Evolutionary conservation across 1,140 invertebrate genomes (phyloP).

Genomic region (Pseudomyrmex dendroicus): DNA sequence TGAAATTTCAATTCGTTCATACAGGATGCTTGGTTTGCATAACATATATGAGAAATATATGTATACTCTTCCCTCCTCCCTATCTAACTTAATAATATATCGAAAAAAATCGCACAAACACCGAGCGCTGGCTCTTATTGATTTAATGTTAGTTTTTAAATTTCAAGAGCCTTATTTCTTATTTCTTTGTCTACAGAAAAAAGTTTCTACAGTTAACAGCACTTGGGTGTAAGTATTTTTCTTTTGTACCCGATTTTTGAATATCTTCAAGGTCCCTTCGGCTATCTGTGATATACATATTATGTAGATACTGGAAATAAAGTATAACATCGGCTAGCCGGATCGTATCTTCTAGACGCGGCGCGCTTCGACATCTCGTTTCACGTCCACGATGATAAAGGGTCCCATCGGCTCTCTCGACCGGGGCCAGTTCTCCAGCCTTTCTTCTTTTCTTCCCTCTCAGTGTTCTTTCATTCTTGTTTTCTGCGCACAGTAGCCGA

Average conservation of each 20-base stretch:
- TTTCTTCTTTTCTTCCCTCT: not conserved
- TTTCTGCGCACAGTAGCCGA: conserved; percentile 59
- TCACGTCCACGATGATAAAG: conserved; percentile 63
- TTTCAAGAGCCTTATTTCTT: too few species aligned
- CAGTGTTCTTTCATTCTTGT: conserved; percentile 27
- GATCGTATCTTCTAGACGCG: conserved; percentile 18
- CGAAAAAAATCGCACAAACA: too few species aligned
- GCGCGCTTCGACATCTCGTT: conserved; percentile 63
- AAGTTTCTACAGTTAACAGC: not conserved
- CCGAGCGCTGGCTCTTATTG: too few species aligned
- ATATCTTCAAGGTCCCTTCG: not conserved
- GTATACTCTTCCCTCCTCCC: too few species aligned
- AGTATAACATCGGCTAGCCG: not conserved
- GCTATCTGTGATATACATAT: not conserved
- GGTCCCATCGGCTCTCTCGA: not conserved
- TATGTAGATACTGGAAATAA: not conserved
- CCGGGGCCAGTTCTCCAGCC: conserved; percentile 9
- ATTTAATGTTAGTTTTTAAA: too few species aligned
- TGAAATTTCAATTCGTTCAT: too few species aligned
- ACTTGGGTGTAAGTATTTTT: conserved; percentile 5
- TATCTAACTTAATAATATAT: too few species aligned
- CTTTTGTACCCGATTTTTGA: not conserved
- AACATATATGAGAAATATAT: too few species aligned
- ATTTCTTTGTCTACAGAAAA: too few species aligned
- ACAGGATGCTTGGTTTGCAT: too few species aligned